Conservation (phyloP, 2,888 invertebrate species). For the Diaperis boleti region DNA sequence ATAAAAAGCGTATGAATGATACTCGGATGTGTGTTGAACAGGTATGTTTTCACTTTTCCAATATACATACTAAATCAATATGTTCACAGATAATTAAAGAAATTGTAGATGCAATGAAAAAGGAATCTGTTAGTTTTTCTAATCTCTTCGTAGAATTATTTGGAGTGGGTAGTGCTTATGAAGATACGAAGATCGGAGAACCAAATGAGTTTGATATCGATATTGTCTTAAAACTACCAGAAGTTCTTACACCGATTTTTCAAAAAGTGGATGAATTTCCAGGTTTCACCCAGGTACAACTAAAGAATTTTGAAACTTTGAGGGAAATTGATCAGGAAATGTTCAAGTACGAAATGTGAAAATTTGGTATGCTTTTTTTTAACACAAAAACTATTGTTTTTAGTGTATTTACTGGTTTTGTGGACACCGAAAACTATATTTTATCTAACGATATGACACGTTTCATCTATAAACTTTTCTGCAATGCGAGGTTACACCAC, state of each 20-base stretch:
- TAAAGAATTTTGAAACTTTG: constrained; percentile 3
- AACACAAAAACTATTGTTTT: no score
- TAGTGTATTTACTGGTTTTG: background rate
- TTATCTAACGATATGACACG: background rate
- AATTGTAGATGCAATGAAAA: background rate
- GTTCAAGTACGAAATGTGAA: background rate
- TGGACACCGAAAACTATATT: constrained; percentile 1
- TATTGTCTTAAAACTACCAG: background rate
- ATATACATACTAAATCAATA: background rate
- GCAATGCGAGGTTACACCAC: background rate
- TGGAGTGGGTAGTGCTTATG: constrained; percentile 12
- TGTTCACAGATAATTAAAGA: background rate
- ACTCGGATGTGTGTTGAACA: background rate
- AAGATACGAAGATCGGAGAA: constrained; percentile 1
- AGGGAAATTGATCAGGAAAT: background rate
- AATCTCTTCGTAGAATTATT: background rate
- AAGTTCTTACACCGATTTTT: background rate
- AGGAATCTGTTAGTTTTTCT: background rate
- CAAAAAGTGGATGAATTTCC: background rate
- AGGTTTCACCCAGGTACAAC: background rate
- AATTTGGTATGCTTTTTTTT: no score
- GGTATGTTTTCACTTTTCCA: background rate
- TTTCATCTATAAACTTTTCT: background rate
- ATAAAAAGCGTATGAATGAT: background rate
- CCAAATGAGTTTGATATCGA: constrained; percentile 11